Evolutionary conservation across 2,113 vertebrate genomes (phyloP), one percentile per base, ranked within the genome.

Genomic region (Lathamus discolor): DNA sequence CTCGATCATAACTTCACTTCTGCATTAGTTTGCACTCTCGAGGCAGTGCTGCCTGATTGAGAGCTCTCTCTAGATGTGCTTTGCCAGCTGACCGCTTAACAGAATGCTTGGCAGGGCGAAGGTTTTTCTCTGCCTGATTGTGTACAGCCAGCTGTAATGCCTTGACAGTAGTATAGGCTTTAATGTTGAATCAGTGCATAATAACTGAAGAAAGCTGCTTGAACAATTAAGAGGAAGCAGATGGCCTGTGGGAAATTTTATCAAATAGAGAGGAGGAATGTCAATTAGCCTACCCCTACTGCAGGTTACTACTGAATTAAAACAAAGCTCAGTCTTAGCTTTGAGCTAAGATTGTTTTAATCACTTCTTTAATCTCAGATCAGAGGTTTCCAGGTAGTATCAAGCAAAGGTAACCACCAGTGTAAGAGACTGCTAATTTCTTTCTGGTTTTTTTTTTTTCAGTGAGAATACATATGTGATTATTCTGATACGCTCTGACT

Each of bases 111-210:
- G 57, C 33, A 51, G 20, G 13, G 23, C 23, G 48, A 33, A 69
- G 63, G 35, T 37, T 81, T 72, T 96, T 57, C 72, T 81, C 63
- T 27, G 9, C 35, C 10, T 82, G 67, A n/a, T 70, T 43, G 49
- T 73, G 6, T 54, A 29, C 35, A 20, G 39, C 29, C 59, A 63
- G 59, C 59, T 92, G 52, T 33, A 62, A 54, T 82, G 70, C 35
- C 82, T 51, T 51, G 8, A 61, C 54, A 62, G 20, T 0, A 0
- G 28, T 24, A 11, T 37, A 33, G 24, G 33, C 7, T 62, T 83
- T 86, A 90, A 67, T 54, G 52, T 64, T 74, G 44, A 79, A 52
- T 94, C 82, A 39, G 10, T 80, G 22, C 25, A 7, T 48, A 37
- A 61, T 49, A 57, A 80, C 63, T 88, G 79, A 74, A 17, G 22